phyloP scores from a whole-genome alignment of 2,888 invertebrate genomes.

The Clanis bilineata region DNA sequence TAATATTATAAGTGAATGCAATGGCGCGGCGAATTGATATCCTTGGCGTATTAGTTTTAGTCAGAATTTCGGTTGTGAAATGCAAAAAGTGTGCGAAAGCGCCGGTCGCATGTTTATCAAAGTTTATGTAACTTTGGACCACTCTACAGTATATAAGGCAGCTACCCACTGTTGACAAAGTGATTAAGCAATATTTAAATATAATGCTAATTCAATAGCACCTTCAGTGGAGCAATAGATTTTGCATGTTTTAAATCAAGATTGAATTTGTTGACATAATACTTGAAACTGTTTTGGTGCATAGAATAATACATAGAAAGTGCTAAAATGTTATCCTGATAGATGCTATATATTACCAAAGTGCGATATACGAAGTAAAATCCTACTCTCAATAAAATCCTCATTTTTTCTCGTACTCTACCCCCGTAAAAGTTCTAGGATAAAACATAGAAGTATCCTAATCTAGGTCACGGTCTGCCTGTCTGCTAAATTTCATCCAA shows the following conservation, averaged over 20 bases:
- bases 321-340: too few species aligned
- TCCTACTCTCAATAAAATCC: too few species aligned
- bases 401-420: too few species aligned
- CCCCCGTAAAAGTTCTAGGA: too few species aligned
- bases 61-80: background rate
- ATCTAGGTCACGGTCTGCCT: too few species aligned
- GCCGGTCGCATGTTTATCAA: background rate
- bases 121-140: background rate
- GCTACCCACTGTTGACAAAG: background rate
- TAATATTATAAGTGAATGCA: background rate
- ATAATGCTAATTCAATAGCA: background rate
- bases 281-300: background rate
- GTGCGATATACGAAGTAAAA: too few species aligned
- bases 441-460: too few species aligned
- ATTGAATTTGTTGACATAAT: background rate
- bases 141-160: background rate
- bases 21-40: background rate
- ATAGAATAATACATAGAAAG: background rate
- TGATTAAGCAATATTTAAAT: slow-evolving; percentile 3
- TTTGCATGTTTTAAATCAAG: background rate
- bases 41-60: background rate
- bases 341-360: background rate
- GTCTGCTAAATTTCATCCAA: too few species aligned
- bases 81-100: too few species aligned
- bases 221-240: background rate